Evolutionary conservation across 1,140 invertebrate genomes (phyloP).

Genomic region (Drosophila pseudoobscura): DNA sequence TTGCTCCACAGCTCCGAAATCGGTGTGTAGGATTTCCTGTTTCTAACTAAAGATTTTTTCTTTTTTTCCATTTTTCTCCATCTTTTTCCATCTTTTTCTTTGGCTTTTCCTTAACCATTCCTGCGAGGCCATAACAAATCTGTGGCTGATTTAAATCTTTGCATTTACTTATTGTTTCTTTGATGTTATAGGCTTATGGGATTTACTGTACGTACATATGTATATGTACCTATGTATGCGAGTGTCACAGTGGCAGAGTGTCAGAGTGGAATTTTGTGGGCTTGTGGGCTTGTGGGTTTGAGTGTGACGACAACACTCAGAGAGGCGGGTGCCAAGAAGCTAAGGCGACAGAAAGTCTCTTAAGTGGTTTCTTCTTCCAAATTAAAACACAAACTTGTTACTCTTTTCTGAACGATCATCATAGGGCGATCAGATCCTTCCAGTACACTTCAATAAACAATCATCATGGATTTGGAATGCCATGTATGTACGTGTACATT

Average conservation of each 20-base stretch:
- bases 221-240: conserved; percentile 19
- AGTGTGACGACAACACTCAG: conserved; percentile 26
- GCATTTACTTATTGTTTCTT: conserved; percentile 74
- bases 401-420: too few relatives aligned
- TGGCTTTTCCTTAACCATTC: conserved; percentile 23
- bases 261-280: conserved; percentile 27
- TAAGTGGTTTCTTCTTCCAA: conserved; percentile 8
- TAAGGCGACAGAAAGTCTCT: conserved; percentile 20
- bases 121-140: conserved; percentile 60
- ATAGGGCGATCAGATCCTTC: too few relatives aligned
- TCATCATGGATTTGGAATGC: too few relatives aligned
- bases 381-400: too few relatives aligned
- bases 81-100: background rate
- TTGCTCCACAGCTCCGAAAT: conserved; percentile 59
- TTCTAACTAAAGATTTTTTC: conserved; percentile 48
- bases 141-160: conserved; percentile 71
- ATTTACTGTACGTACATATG: conserved; percentile 20
- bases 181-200: conserved; percentile 59
- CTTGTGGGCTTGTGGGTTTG: conserved; percentile 53
- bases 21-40: conserved; percentile 78
- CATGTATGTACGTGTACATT: too few relatives aligned
- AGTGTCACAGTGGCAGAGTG: conserved; percentile 7
- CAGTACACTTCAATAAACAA: too few relatives aligned
- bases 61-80: conserved; percentile 30
- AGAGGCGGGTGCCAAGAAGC: too few relatives aligned